A percentile compares a stretch with the other conserved stretches of the same genome.
Evolutionary conservation across 2,113 vertebrate genomes (phyloP).

Genomic region (Gila orcuttii): DNA sequence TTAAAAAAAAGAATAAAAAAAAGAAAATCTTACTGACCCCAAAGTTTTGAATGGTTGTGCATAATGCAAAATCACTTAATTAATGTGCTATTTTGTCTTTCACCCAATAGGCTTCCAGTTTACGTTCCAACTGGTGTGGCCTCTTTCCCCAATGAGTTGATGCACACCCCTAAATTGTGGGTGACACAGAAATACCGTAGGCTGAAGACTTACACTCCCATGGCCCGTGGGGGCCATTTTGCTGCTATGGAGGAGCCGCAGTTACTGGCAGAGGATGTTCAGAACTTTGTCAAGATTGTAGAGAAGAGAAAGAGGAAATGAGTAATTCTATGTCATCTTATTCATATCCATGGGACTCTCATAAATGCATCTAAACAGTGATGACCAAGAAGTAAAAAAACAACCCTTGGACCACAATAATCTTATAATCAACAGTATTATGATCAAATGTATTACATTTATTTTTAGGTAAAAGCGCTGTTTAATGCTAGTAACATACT

Average conservation of each 20-base stretch:
- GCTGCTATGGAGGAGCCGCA: slow-evolving; percentile 86
- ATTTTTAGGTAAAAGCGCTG: background rate
- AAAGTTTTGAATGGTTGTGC: background rate
- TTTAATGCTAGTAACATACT: background rate
- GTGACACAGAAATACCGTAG: slow-evolving; percentile 74
- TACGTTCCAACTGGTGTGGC: slow-evolving; percentile 79
- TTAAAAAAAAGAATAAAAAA: background rate
- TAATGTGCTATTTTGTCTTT: slow-evolving; percentile 7
- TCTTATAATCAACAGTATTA: background rate
- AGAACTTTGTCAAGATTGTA: slow-evolving; percentile 77
- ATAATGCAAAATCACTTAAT: background rate
- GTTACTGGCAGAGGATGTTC: slow-evolving; percentile 83
- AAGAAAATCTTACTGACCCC: background rate
- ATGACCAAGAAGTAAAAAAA: background rate
- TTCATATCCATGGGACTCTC: background rate
- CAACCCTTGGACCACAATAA: background rate
- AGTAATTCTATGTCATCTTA: background rate
- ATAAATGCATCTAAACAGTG: background rate
- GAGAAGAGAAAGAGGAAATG: slow-evolving; percentile 67
- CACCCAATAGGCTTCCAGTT: slow-evolving; percentile 61
- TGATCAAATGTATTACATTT: background rate
- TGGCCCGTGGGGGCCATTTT: slow-evolving; percentile 84
- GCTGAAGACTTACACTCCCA: slow-evolving; percentile 72
- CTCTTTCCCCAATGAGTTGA: slow-evolving; percentile 82
- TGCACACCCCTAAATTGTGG: slow-evolving; percentile 76